Base-by-base conservation (phyloP, 2,113 vertebrate species). In the Sebastes schlegelii region DNA sequence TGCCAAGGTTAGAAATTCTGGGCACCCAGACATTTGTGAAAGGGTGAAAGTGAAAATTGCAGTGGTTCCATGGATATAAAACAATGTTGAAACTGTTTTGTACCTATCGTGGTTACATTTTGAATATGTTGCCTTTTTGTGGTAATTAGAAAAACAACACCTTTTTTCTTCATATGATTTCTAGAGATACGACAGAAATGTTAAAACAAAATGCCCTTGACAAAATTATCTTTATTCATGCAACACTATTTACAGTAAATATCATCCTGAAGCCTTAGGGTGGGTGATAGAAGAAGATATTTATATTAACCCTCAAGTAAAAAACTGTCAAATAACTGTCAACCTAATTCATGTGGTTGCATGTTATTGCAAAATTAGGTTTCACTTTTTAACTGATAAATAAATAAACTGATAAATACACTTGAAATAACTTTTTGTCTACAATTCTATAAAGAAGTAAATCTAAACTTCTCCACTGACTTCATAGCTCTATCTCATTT, bases 211-310 rank as follows among this genome's bases (percentile, higher is more conserved):
- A 46, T 60, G 0, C 40, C 54, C 2, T n/a, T 74, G 21, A 61
- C 23, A 80, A 85, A 61, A 74, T 54, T 0, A 60, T 68, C 26
- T 91, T 88, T 80, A 91, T 86, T 88, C 8, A 61, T 71, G 19
- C n/a, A 78, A 40, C 54, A 70, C 65, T 80, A 67, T 70, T 83
- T 86, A 88, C 72, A 88, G 5, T 71, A 43, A 68, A 82, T 65
- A 21, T 60, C 34, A 19, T 84, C 79, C 16, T 43, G 3, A 80
- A 82, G 16, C 49, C 8, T 76, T 23, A 7, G 3, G 4, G 6
- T 61, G 21, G 26, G 46, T 58, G 2, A 76, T 57, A 55, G 14
- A 23, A n/a, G 34, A 76, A 65, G 3, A 79, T 34, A 54, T 34
- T 9, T 11, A 49, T 43, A 19, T 17, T 66, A 45, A n/a, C 14